These are phyloP conservation scores for Machaerirhynchus nigripectus DNA, from an alignment of 2,113 vertebrate species.

Conservation along the genomic window DNA sequence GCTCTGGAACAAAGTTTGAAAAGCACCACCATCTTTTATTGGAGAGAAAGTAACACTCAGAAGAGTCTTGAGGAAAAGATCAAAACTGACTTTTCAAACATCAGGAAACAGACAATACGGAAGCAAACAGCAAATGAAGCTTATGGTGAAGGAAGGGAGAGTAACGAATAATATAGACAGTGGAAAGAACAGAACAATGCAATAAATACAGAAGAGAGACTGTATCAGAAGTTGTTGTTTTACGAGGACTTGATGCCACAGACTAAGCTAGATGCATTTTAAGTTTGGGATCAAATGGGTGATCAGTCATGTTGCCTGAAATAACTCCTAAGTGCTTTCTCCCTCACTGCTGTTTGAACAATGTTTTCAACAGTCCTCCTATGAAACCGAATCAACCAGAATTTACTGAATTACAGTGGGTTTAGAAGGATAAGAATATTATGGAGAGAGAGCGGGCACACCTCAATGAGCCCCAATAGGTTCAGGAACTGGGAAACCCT, in stretches of 20 bases:
- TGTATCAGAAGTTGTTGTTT: not conserved
- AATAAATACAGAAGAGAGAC: not conserved
- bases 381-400: not conserved
- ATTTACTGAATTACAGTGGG: not conserved
- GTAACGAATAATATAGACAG: not conserved
- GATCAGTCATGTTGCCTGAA: not conserved
- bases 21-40: not conserved
- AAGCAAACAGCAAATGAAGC: not conserved
- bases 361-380: not conserved
- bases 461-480: not conserved
- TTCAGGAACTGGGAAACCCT: not conserved
- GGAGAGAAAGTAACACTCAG: not conserved
- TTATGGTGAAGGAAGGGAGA: not conserved
- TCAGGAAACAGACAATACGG: not conserved
- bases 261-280: not conserved
- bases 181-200: not conserved
- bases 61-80: not conserved
- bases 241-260: not conserved
- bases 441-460: rapidly evolving
- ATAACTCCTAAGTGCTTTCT: not conserved
- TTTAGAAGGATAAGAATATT: not conserved
- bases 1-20: not conserved
- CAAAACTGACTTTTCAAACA: not conserved
- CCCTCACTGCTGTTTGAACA: not conserved
- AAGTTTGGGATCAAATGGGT: not conserved